Conservation (phyloP, 2,113 vertebrate species). For the Phaethornis superciliosus region DNA sequence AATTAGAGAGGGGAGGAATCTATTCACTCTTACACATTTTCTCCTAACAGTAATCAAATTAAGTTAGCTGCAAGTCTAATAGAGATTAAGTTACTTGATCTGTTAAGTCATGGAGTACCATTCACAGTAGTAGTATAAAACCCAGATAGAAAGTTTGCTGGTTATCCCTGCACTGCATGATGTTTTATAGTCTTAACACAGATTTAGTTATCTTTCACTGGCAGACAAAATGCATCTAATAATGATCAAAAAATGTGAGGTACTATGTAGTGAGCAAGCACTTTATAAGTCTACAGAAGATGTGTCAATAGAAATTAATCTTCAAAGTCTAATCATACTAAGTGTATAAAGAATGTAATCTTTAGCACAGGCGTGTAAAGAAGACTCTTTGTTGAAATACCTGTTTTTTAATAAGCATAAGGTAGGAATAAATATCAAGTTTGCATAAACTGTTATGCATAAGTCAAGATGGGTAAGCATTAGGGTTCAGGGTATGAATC, state of each 20-base stretch:
- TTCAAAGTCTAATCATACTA: background rate
- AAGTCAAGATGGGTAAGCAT: background rate
- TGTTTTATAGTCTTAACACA: background rate
- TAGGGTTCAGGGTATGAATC: background rate
- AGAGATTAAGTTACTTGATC: background rate
- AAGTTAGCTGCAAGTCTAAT: background rate
- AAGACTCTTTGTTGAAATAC: background rate
- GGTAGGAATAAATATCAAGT: background rate
- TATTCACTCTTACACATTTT: background rate
- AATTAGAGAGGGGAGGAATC: background rate
- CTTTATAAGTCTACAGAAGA: background rate
- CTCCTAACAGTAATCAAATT: background rate
- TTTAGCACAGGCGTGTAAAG: background rate
- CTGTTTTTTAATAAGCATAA: background rate
- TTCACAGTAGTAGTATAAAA: background rate
- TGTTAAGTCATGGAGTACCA: background rate
- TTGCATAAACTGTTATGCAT: background rate
- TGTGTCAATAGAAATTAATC: background rate
- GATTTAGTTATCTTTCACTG: background rate
- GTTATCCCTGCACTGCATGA: background rate
- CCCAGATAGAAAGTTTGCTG: background rate
- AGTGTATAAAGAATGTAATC: background rate
- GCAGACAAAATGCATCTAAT: background rate
- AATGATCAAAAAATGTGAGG: background rate
- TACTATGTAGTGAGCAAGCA: background rate